Conservation (phyloP, 2,113 vertebrate genomes). For the Bostrychus sinensis region DNA sequence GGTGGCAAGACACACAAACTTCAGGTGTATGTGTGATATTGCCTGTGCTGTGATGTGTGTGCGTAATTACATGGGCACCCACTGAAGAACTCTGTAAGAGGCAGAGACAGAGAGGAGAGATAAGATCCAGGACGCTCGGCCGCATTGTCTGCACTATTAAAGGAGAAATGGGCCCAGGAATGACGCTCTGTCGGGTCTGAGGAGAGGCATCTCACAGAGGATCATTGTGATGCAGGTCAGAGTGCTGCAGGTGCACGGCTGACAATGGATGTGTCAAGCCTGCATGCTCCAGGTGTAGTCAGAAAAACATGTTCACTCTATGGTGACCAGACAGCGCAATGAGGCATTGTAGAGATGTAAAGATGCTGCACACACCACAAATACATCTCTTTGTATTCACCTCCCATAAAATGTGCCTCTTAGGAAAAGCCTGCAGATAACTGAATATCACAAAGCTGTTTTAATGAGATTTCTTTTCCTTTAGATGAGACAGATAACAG, state of each 20-base stretch:
- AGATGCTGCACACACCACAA: conserved; percentile 22
- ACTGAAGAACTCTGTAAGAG: conserved; percentile 60
- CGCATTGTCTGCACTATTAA: conserved; percentile 71
- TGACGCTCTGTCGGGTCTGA: conserved; percentile 63
- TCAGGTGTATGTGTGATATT: conserved; percentile 56
- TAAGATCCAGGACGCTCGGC: conserved; percentile 58
- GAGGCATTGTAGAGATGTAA: conserved; percentile 41
- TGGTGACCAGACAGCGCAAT: conserved; percentile 42
- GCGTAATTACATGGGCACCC: conserved; percentile 51
- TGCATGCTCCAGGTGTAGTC: conserved; percentile 58
- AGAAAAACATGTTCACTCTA: conserved; percentile 42
- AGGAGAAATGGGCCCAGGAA: conserved; percentile 69
- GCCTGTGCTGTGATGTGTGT: conserved; percentile 49
- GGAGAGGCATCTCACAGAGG: conserved; percentile 44
- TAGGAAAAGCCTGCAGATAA: conserved; percentile 21
- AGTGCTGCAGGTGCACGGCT: conserved; percentile 61
- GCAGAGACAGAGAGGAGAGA: conserved; percentile 55
- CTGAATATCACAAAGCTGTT: conserved; percentile 4
- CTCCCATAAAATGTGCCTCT: conserved; percentile 13
- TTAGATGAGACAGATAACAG: too few species aligned
- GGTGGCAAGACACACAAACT: conserved; percentile 28
- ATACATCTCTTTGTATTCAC: conserved; percentile 24
- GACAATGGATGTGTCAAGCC: conserved; percentile 71
- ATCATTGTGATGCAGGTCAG: conserved; percentile 74
- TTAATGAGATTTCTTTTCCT: conserved; percentile 46